Evolutionary conservation across 2,113 vertebrate species (phyloP).

Genomic region (Synchiropus splendidus): DNA sequence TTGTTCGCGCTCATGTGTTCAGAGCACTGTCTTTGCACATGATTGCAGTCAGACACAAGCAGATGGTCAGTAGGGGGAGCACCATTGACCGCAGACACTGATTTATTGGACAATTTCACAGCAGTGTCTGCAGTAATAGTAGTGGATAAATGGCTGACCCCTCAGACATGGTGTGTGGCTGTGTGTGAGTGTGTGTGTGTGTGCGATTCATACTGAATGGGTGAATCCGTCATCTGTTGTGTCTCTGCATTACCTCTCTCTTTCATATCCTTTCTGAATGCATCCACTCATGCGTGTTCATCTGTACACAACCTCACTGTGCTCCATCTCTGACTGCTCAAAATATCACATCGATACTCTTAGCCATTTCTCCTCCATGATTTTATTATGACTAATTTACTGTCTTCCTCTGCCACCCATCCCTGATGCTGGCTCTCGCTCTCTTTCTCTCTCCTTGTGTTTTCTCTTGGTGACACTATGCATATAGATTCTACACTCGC

Average conservation of each 20-base stretch:
- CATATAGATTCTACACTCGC: too few relatives aligned
- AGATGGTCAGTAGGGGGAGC: conserved; percentile 34
- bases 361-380: conserved; percentile 21
- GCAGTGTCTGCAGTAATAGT: conserved; percentile 68
- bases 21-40: too few relatives aligned
- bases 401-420: conserved; percentile 26
- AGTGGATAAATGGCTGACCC: conserved; percentile 70
- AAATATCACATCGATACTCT: conserved; percentile 6
- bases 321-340: background rate
- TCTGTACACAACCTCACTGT: conserved; percentile 2
- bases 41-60: conserved; percentile 28
- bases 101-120: conserved; percentile 74
- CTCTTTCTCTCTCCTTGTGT: conserved; percentile 15
- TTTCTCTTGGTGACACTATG: too few relatives aligned
- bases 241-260: conserved; percentile 1
- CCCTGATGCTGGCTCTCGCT: too few relatives aligned
- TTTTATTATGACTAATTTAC: conserved; percentile 44
- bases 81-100: conserved; percentile 56
- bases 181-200: conserved; percentile 10
- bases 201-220: conserved; percentile 7
- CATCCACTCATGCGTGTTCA: too few relatives aligned
- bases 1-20: too few relatives aligned
- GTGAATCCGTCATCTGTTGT: conserved; percentile 7
- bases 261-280: too few relatives aligned
- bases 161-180: conserved; percentile 46